Conservation (phyloP, 2,113 vertebrate genomes). For the Nestor notabilis region DNA sequence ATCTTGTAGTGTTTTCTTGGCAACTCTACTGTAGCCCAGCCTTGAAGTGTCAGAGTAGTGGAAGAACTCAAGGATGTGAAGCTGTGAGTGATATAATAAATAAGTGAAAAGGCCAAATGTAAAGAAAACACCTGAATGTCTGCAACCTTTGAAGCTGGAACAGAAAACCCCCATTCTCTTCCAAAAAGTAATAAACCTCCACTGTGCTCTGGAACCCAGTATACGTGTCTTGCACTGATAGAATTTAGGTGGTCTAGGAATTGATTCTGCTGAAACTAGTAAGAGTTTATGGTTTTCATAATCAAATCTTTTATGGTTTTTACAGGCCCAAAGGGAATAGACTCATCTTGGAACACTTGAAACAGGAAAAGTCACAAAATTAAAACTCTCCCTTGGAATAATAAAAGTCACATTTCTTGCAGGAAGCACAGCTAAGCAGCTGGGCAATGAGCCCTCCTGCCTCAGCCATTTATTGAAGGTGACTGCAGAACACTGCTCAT, state of each 20-base stretch:
- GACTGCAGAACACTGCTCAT: not conserved
- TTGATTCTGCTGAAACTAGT: not conserved
- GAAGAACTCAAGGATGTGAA: conserved; percentile 78
- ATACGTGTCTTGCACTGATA: not conserved
- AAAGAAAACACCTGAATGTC: not conserved
- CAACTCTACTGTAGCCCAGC: conserved; percentile 81
- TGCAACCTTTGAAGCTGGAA: not conserved
- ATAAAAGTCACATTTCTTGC: not conserved
- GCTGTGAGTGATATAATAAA: conserved; percentile 53
- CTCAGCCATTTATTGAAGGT: not conserved
- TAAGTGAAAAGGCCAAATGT: not conserved
- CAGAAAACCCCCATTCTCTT: not conserved
- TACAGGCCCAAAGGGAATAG: not conserved
- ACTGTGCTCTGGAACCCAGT: not conserved
- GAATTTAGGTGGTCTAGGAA: not conserved
- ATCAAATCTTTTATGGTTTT: not conserved
- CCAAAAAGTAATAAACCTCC: not conserved
- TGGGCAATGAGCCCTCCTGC: not conserved
- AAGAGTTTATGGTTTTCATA: not conserved
- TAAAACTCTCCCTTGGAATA: not conserved
- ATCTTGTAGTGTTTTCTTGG: conserved; percentile 84
- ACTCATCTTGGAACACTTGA: not conserved
- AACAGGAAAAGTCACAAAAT: not conserved
- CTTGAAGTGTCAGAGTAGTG: conserved; percentile 79
- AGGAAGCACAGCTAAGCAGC: not conserved